A percentile compares a stretch with the other conserved stretches of the same genome.
Conservation (phyloP, 2,888 invertebrate species). For the Pachymerium ferrugineum region DNA sequence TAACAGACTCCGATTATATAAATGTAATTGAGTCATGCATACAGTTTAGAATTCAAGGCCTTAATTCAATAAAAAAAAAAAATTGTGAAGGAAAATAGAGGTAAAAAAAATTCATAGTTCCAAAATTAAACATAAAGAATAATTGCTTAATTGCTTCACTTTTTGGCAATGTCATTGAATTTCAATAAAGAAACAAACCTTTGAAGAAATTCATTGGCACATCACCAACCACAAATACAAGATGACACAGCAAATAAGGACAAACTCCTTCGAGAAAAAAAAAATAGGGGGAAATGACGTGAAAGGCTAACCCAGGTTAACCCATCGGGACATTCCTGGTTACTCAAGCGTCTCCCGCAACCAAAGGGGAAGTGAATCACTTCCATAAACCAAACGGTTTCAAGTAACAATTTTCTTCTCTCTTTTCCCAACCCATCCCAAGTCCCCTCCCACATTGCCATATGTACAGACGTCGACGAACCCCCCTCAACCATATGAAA, state of each 20-base stretch:
- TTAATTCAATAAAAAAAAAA: too few relatives aligned
- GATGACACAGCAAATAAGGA: neutral
- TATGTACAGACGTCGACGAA: neutral
- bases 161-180: too few relatives aligned
- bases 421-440: neutral
- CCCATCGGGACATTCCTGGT: neutral
- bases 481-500: neutral
- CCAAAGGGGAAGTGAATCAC: neutral
- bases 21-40: neutral
- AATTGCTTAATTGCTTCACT: neutral
- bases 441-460: neutral
- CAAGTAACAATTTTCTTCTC: neutral
- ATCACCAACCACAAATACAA: neutral
- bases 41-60: too few relatives aligned
- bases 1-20: neutral
- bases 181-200: too few relatives aligned
- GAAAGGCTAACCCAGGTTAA: neutral
- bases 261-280: neutral
- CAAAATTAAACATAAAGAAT: neutral
- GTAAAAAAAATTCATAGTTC: neutral
- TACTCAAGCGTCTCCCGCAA: neutral
- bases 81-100: neutral
- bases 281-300: too few relatives aligned
- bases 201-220: too few relatives aligned
- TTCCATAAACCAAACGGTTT: neutral